Conservation (phyloP, 2,888 invertebrate genomes). For the Platycheirus rosarum region DNA sequence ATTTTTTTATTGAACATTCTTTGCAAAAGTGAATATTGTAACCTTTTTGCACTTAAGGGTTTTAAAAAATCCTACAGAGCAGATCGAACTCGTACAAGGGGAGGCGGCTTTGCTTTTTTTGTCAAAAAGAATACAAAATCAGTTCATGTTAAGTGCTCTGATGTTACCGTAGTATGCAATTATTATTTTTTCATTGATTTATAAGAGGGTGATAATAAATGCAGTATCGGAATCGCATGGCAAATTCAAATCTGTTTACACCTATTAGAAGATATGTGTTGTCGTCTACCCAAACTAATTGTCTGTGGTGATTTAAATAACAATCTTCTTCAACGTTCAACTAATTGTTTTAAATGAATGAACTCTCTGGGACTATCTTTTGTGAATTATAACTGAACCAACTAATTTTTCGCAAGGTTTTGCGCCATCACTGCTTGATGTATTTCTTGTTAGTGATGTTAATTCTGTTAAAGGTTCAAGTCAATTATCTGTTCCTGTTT, state of each 20-base stretch:
- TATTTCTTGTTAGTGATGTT: too few relatives aligned
- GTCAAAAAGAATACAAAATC: constrained; percentile 1
- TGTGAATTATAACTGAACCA: not conserved
- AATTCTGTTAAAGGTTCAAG: too few relatives aligned
- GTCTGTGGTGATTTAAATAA: too few relatives aligned
- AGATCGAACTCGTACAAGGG: constrained; percentile 6
- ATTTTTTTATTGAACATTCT: not conserved
- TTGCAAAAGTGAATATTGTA: constrained; percentile 1
- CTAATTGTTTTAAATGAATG: not conserved
- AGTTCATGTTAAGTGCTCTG: not conserved
- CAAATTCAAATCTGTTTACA: not conserved
- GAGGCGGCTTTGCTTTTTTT: constrained; percentile 6
- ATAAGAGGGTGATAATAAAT: too few relatives aligned
- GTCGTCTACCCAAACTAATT: not conserved
- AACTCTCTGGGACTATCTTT: not conserved
- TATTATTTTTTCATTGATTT: not conserved
- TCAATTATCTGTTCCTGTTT: too few relatives aligned
- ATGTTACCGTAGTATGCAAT: not conserved
- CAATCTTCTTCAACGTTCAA: too few relatives aligned
- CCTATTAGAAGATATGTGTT: not conserved
- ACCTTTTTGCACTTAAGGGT: not conserved
- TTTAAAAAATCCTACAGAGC: constrained; percentile 20
- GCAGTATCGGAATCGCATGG: not conserved
- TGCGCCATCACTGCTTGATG: too few relatives aligned
- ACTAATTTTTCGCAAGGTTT: not conserved